Conservation (phyloP, 2,888 invertebrate species). For the Coecobrya sp. region DNA sequence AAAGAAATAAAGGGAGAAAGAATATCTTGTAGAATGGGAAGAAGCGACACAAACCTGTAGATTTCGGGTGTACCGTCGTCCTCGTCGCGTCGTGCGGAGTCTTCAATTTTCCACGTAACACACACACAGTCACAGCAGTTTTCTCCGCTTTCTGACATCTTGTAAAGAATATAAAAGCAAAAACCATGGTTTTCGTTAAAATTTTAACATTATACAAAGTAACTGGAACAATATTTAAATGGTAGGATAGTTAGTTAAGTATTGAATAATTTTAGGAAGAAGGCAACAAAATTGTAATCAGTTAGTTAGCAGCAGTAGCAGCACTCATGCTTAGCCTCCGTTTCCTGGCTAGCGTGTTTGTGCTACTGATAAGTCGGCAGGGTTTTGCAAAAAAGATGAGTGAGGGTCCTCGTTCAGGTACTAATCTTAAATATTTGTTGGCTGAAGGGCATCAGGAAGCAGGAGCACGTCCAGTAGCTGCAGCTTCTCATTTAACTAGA, state of each 20-base stretch:
- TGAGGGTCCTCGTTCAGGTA: not conserved
- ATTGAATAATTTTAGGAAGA: no score
- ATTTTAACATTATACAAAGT: no score
- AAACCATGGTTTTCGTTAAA: no score
- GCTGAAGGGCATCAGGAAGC: not conserved
- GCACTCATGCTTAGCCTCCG: not conserved
- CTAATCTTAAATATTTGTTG: not conserved
- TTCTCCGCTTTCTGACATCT: no score
- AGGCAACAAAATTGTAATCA: no score
- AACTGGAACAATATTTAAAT: no score
- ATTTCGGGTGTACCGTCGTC: slow-evolving; percentile 26
- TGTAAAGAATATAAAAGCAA: no score
- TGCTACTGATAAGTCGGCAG: not conserved
- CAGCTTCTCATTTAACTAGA: not conserved
- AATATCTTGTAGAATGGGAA: not conserved
- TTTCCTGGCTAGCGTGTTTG: not conserved
- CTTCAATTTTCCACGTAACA: not conserved
- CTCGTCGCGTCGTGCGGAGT: not conserved
- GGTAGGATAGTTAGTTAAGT: no score
- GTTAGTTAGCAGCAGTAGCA: no score
- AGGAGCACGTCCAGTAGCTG: not conserved
- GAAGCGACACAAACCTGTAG: slow-evolving; percentile 63
- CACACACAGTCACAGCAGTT: not conserved
- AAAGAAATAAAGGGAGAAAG: slow-evolving; percentile 20
- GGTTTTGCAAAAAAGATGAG: slow-evolving; percentile 32